Evolutionary conservation across 2,113 vertebrate genomes (phyloP).

Genomic region (Pimephales promelas): DNA sequence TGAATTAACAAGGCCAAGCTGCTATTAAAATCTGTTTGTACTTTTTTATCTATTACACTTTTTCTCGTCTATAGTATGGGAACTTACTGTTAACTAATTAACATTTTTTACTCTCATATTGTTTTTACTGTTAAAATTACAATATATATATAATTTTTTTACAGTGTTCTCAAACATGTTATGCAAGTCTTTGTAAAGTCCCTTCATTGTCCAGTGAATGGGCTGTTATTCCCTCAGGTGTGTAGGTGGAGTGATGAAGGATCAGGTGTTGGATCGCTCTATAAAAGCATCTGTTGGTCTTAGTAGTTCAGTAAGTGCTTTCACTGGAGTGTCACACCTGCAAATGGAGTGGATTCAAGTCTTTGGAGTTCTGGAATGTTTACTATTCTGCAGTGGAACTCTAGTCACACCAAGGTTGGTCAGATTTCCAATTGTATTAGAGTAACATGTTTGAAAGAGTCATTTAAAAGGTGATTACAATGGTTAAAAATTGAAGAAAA

Average conservation of each 20-base stretch:
- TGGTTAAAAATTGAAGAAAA: background rate
- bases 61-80: too few relatives aligned
- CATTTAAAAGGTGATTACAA: background rate
- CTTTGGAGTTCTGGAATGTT: constrained; percentile 48
- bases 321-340: constrained; percentile 8
- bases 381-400: constrained; percentile 26
- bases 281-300: constrained; percentile 4
- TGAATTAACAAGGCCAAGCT: too few relatives aligned
- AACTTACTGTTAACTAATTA: too few relatives aligned
- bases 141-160: too few relatives aligned
- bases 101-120: too few relatives aligned
- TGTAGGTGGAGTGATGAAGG: constrained; percentile 47
- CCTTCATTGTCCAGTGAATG: background rate
- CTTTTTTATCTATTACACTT: too few relatives aligned
- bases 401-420: constrained; percentile 50
- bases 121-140: too few relatives aligned
- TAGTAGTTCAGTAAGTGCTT: constrained; percentile 13
- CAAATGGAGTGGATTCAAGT: constrained; percentile 63
- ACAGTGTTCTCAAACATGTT: background rate
- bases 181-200: background rate
- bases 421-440: background rate
- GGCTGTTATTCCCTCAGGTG: background rate
- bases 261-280: constrained; percentile 42
- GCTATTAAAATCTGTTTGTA: too few relatives aligned
- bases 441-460: background rate